Percentiles rank a stretch among this genome's conserved stretches.
Evolutionary conservation across 2,113 vertebrate species (phyloP).

Genomic region (Scomber japonicus): DNA sequence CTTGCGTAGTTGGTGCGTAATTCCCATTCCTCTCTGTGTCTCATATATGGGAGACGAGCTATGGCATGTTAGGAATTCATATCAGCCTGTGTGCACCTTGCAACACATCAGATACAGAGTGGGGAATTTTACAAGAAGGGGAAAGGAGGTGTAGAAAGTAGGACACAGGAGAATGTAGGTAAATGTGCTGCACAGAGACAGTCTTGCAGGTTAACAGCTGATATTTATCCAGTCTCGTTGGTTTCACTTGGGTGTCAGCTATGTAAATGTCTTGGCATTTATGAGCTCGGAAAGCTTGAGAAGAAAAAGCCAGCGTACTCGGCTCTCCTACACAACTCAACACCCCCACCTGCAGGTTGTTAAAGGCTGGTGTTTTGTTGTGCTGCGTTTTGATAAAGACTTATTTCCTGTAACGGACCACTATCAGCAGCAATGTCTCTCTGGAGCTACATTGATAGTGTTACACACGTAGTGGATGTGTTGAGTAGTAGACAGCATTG

Average conservation of each 20-base stretch:
- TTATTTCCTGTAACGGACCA: constrained; percentile 24
- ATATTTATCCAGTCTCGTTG: constrained; percentile 23
- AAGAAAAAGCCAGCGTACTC: not conserved
- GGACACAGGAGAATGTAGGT: constrained; percentile 43
- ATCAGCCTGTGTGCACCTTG: constrained; percentile 70
- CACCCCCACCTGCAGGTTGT: constrained; percentile 60
- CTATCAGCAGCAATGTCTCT: not conserved
- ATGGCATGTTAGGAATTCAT: constrained; percentile 77
- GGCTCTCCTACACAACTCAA: constrained; percentile 39
- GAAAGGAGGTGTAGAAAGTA: constrained; percentile 25
- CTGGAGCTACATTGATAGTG: not conserved
- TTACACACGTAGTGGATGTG: constrained; percentile 10
- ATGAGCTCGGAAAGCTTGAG: constrained; percentile 27
- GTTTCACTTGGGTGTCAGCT: constrained; percentile 41
- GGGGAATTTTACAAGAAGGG: constrained; percentile 35
- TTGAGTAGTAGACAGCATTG: constrained; percentile 47
- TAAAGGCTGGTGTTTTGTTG: not conserved
- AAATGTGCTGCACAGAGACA: constrained; percentile 24
- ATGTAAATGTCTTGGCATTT: constrained; percentile 49
- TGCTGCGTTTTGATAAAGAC: not conserved
- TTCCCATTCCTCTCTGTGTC: constrained; percentile 7
- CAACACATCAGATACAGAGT: constrained; percentile 62
- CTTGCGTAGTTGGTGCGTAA: constrained; percentile 23
- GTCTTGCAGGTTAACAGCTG: not conserved
- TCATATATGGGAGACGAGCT: constrained; percentile 63